phyloP scores from a whole-genome alignment of 2,888 invertebrate species.

The Gortyna flavago region DNA sequence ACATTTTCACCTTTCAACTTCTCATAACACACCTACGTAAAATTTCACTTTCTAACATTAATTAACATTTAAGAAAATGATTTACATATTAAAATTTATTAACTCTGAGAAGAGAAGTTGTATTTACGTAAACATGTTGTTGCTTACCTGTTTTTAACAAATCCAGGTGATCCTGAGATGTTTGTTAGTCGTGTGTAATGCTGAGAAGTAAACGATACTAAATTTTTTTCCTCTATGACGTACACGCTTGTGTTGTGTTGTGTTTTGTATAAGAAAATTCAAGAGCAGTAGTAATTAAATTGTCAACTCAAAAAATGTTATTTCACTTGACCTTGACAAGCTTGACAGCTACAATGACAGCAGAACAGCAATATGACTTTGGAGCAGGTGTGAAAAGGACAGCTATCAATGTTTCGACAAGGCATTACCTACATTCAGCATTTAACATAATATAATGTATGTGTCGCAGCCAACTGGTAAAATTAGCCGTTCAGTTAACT shows the following conservation, averaged over 20 bases:
- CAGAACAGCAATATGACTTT: constrained; percentile 19
- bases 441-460: too few relatives aligned
- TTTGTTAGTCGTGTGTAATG: not conserved
- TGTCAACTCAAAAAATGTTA: constrained; percentile 42
- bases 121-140: constrained; percentile 27
- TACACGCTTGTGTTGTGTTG: constrained; percentile 16
- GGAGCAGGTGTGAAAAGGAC: constrained; percentile 33
- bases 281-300: too few relatives aligned
- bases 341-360: constrained; percentile 38
- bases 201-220: not conserved
- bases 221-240: too few relatives aligned
- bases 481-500: too few relatives aligned
- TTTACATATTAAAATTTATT: constrained; percentile 49
- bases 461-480: too few relatives aligned
- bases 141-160: constrained; percentile 41
- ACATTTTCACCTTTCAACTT: constrained; percentile 86
- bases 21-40: constrained; percentile 81
- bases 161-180: constrained; percentile 6
- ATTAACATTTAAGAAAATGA: constrained; percentile 57
- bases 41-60: constrained; percentile 79
- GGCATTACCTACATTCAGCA: constrained; percentile 24
- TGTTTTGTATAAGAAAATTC: not conserved
- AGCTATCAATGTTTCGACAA: constrained; percentile 19
- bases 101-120: constrained; percentile 13
- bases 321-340: constrained; percentile 61